Evolutionary conservation across 2,113 vertebrate genomes (phyloP), one percentile per base, ranked within the genome.

Genomic region (Loxodonta africana): DNA sequence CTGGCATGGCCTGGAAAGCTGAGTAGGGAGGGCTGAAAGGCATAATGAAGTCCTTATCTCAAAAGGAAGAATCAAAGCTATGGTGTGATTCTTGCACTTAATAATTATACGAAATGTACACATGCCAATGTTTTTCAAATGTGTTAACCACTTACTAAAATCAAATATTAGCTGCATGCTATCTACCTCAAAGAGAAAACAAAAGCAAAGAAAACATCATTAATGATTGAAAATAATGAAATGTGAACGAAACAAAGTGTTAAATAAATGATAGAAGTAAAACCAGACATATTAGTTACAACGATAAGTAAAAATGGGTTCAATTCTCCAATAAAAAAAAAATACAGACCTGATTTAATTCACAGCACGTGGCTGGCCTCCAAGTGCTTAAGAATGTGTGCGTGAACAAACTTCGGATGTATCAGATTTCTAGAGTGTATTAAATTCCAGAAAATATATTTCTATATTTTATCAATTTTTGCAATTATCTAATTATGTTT

Each of bases 71-170:
- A 21, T 57, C 73, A 26, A 60, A 78, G 57, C 37, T 84, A 73
- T 81, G 17, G 3, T 57, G 44, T 30, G 7, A 30, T 73, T 30
- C 11, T 37, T 81, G 44, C 53, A 65, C 37, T 91, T 63, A 46
- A 82, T 88, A 26, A 37, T 5, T 57, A 46, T 23, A 74, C 44
- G 51, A 80, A 63, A 67, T 21, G 46, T 6, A 94, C 71, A 92
- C 95, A 89, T 63, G 4, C 80, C 37, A 37, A 37, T 37, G 37
- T 60, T 92, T 95, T 60, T 74, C n/a, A 60, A 74, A 89, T 89
- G 18, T 53, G 7, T 73, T 48, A 89, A 82, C 26, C 23, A 18
- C 26, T 86, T 86, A 77, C 14, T 82, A 60, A 69, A 81, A 76
- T 11, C 74, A 65, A 76, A 62, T 20, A 90, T n/a, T 76, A 48